Evolutionary conservation across 1,140 invertebrate species (phyloP).

Genomic region (Glomeris maerens): DNA sequence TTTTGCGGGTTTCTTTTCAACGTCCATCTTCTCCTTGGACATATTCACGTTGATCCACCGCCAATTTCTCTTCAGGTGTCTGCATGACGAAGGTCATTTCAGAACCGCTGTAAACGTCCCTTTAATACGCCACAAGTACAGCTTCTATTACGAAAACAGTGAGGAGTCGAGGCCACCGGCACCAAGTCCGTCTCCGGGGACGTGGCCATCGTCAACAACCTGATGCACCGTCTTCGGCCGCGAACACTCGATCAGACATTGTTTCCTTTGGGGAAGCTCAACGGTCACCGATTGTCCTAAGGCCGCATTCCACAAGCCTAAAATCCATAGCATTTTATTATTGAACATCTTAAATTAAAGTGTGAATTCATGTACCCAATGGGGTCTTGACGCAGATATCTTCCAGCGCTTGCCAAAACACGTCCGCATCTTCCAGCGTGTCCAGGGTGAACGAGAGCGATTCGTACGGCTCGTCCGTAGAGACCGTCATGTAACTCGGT

Average conservation of each 20-base stretch:
- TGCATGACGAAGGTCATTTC: conserved; percentile 12
- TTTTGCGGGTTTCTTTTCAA: too few relatives aligned
- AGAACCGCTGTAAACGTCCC: conserved; percentile 5
- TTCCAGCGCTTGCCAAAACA: conserved; percentile 59
- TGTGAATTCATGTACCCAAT: too few relatives aligned
- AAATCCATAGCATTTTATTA: too few relatives aligned
- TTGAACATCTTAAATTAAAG: too few relatives aligned
- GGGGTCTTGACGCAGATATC: conserved; percentile 49
- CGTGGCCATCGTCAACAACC: conserved; percentile 39
- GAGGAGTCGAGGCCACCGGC: conserved; percentile 56
- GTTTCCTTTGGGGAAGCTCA: conserved; percentile 37
- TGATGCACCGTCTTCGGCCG: conserved; percentile 32
- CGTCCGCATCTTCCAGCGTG: conserved; percentile 39
- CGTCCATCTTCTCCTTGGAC: too few relatives aligned
- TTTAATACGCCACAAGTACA: too few relatives aligned
- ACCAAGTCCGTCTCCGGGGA: conserved; percentile 56
- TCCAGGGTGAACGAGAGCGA: conserved; percentile 40
- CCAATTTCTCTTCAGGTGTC: conserved; percentile 54
- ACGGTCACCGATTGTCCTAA: conserved; percentile 36
- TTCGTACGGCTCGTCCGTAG: conserved; percentile 40
- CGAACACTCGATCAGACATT: conserved; percentile 33
- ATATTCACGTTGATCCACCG: conserved; percentile 29
- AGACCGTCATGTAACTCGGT: conserved; percentile 46
- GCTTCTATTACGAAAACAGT: conserved; percentile 44
- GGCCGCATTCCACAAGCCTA: conserved; percentile 20